Evolutionary conservation across 2,113 vertebrate species (phyloP), one percentile per base, ranked within the genome.

Genomic region (Galbula dea): DNA sequence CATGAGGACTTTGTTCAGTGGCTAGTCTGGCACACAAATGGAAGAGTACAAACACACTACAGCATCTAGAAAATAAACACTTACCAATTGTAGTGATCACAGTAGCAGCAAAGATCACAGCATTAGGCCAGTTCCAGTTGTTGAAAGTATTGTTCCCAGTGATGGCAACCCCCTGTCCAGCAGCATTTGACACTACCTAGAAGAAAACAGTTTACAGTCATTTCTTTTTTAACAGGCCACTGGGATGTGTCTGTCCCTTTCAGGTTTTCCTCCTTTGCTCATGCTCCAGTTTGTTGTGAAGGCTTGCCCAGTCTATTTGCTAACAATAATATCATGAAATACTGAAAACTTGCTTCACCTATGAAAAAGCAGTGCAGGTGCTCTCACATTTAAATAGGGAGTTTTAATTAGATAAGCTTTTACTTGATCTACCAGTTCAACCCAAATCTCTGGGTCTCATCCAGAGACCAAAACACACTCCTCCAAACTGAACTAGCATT

Each of bases 51-150:
- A 68, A 71, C 62, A 48, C 29, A 54, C 15, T 6, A 21, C 9
- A 80, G 16, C 16, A 49, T n/a, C 49, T 23, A 83, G 29, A 85
- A 77, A 65, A 49, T 63, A 48, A 59, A 83, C 79, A 91, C 97
- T 94, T 96, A 99, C 99, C 99, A 0, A 99, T 99, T 27, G 99
- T 99, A 46, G 99, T 99, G 94, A 99, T 99, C 76, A 99, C 99
- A 1, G 99, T 99, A 85, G 99, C 99, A 48, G 99, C 99, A 89
- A 99, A 99, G 93, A 99, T 99, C 89, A 99, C 99, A 2, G 99
- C 99, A 3, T 99, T 99, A 36, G 99, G 98, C 99, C 99, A 99
- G 89, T 99, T 99, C 99, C 99, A 99, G 96, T 99, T 99, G 97
- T 99, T 99, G 90, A 99, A 99, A 43, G 98, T 98, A 90, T 98